Percentiles rank a stretch among this genome's conserved stretches.
Conservation (phyloP, 2,113 vertebrate species). For the Hirundichthys speculiger region DNA sequence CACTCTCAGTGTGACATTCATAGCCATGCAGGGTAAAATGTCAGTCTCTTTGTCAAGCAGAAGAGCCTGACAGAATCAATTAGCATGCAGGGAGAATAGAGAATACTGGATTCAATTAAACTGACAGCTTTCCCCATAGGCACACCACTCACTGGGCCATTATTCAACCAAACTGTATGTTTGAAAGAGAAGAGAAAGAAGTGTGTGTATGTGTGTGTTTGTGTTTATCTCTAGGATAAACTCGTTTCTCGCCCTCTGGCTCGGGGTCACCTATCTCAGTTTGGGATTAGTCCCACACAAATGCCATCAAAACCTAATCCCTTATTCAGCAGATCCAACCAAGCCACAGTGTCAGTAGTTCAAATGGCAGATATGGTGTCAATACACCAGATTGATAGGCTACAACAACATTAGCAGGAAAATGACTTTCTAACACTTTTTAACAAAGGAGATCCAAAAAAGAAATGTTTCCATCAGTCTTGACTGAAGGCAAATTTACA, state of each 20-base stretch:
- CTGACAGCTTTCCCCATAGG: slow-evolving; percentile 77
- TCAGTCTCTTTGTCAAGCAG: slow-evolving; percentile 77
- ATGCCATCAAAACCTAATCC: slow-evolving; percentile 54
- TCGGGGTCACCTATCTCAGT: slow-evolving; percentile 54
- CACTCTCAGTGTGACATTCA: slow-evolving; percentile 61
- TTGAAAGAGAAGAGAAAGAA: slow-evolving; percentile 10
- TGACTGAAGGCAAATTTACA: slow-evolving; percentile 24
- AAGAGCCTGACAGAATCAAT: slow-evolving; percentile 79
- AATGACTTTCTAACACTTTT: slow-evolving; percentile 21
- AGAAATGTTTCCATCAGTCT: slow-evolving; percentile 24
- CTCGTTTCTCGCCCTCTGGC: slow-evolving; percentile 55
- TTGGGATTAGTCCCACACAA: slow-evolving; percentile 59
- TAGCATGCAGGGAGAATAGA: slow-evolving; percentile 73
- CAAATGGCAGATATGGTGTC: slow-evolving; percentile 39
- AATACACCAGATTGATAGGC: slow-evolving; percentile 22
- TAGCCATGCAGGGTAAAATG: slow-evolving; percentile 66
- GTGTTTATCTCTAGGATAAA: slow-evolving; percentile 66
- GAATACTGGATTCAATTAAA: slow-evolving; percentile 79
- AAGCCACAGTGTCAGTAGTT: slow-evolving; percentile 18
- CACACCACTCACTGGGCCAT: slow-evolving; percentile 69
- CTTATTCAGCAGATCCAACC: slow-evolving; percentile 37
- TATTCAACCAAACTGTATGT: slow-evolving; percentile 66
- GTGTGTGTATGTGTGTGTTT: slow-evolving; percentile 19
- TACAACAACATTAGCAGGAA: slow-evolving; percentile 33
- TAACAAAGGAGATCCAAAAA: slow-evolving; percentile 10